Evolutionary conservation across 1,140 invertebrate genomes (phyloP).

Genomic region (Stenopsyche tienmushanensis): DNA sequence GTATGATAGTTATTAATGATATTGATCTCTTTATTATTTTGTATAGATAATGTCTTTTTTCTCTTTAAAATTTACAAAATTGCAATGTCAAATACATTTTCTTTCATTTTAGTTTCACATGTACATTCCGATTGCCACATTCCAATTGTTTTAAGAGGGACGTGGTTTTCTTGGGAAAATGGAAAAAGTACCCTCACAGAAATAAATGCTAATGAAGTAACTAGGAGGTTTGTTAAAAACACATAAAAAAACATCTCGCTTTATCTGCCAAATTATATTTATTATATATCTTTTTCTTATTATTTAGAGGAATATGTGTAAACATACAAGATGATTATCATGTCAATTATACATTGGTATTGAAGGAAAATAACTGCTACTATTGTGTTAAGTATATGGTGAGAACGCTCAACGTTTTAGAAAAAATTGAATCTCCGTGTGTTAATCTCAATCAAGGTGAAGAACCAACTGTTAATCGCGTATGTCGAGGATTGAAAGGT

Average conservation of each 20-base stretch:
- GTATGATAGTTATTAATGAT: too few species aligned
- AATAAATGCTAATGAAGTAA: constrained; percentile 77
- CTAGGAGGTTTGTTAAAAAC: constrained; percentile 49
- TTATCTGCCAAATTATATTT: background rate
- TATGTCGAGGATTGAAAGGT: constrained; percentile 71
- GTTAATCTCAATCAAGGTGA: constrained; percentile 64
- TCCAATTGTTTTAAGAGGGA: constrained; percentile 74
- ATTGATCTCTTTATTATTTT: too few species aligned
- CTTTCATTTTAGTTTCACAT: background rate
- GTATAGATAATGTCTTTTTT: too few species aligned
- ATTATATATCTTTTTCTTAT: constrained; percentile 17
- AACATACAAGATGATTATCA: constrained; percentile 70
- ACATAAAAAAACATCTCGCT: background rate
- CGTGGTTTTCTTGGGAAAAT: constrained; percentile 91
- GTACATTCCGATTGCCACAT: constrained; percentile 58
- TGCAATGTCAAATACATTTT: too few species aligned
- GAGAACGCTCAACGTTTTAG: constrained; percentile 85
- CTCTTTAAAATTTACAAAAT: too few species aligned
- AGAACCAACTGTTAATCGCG: constrained; percentile 71
- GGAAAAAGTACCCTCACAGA: constrained; percentile 79
- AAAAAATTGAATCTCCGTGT: constrained; percentile 86
- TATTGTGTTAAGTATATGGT: constrained; percentile 84
- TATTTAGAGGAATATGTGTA: constrained; percentile 67
- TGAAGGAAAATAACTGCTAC: constrained; percentile 72
- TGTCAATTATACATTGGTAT: constrained; percentile 85